Conservation (phyloP, 2,888 invertebrate genomes). For the Cheilosia urbana region DNA sequence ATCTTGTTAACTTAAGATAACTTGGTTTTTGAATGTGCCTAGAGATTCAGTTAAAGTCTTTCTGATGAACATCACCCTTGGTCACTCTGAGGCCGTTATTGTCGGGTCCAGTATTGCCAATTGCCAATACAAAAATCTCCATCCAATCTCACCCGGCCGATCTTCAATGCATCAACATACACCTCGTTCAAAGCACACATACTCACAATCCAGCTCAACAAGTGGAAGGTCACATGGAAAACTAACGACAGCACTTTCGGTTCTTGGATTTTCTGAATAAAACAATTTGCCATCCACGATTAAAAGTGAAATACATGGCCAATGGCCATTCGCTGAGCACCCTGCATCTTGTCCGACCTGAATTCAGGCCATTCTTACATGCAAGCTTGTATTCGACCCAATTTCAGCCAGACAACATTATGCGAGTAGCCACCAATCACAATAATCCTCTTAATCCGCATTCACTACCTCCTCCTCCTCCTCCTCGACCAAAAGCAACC, state of each 20-base stretch:
- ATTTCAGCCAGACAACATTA: constrained; percentile 5
- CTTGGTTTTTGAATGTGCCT: too few species aligned
- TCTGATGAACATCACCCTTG: too few species aligned
- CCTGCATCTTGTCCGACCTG: constrained; percentile 4
- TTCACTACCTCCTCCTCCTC: background rate
- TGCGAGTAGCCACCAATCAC: background rate
- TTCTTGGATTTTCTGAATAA: background rate
- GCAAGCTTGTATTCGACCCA: constrained; percentile 11
- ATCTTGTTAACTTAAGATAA: too few species aligned
- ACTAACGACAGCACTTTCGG: background rate
- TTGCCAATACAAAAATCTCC: too few species aligned
- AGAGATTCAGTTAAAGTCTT: too few species aligned
- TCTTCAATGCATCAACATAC: too few species aligned
- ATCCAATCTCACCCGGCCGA: too few species aligned
- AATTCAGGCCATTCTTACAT: constrained; percentile 14
- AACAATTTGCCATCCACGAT: too few species aligned
- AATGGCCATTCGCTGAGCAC: background rate
- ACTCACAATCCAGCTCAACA: background rate
- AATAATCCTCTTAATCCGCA: constrained; percentile 4
- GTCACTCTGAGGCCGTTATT: too few species aligned
- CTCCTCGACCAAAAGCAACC: background rate
- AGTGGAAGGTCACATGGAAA: background rate
- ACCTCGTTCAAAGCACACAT: background rate
- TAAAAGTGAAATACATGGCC: background rate
- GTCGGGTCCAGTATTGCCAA: too few species aligned